phyloP scores from a whole-genome alignment of 2,797 vertebrate species.

The Delichon dasypus region DNA sequence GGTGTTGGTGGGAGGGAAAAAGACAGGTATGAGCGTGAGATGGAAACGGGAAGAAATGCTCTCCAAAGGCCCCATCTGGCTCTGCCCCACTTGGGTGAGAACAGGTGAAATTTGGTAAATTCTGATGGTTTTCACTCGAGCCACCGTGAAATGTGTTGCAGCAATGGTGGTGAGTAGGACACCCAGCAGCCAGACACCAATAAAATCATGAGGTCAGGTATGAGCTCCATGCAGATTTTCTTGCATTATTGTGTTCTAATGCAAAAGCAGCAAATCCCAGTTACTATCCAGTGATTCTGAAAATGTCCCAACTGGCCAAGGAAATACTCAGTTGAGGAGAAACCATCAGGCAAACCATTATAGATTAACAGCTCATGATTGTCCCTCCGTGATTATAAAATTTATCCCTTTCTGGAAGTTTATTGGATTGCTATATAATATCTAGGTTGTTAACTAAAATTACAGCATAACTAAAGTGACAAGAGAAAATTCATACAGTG shows the following conservation, averaged over 20 bases:
- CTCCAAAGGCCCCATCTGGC: background rate
- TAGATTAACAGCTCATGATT: background rate
- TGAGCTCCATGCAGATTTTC: background rate
- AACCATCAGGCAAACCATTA: background rate
- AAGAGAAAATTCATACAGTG: background rate
- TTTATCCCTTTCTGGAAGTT: background rate
- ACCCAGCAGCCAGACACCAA: background rate
- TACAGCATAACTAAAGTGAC: background rate
- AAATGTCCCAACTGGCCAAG: background rate
- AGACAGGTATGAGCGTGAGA: background rate
- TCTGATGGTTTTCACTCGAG: background rate
- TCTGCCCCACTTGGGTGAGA: background rate
- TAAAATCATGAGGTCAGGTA: background rate
- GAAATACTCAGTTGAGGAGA: background rate
- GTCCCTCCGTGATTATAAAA: background rate
- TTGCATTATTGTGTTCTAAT: background rate
- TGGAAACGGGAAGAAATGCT: background rate
- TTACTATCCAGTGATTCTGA: background rate
- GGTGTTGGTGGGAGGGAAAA: background rate
- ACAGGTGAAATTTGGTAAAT: background rate
- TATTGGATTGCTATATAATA: background rate
- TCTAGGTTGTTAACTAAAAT: fast-evolving
- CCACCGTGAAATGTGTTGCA: fast-evolving
- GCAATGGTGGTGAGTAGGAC: background rate
- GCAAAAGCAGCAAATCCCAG: background rate